Evolutionary conservation across 2,797 vertebrate genomes (phyloP).

Genomic region (Argyrosomus regius): DNA sequence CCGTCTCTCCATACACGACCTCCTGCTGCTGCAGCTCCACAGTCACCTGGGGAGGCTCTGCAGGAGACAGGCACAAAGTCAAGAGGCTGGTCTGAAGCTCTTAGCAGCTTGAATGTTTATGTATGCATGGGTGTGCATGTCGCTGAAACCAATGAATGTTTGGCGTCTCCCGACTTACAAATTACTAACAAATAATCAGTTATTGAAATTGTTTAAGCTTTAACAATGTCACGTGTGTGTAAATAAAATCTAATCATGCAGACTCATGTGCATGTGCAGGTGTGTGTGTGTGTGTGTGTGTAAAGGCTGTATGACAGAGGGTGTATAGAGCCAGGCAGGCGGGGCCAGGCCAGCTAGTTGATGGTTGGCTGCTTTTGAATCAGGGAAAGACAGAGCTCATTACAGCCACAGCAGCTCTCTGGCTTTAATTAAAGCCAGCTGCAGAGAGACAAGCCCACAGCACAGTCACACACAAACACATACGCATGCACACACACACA

Average conservation of each 20-base stretch:
- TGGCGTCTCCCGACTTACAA: neutral
- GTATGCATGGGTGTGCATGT: neutral
- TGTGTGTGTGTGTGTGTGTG: conserved; percentile 31
- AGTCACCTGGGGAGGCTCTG: conserved; percentile 96
- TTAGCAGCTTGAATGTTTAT: neutral
- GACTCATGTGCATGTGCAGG: neutral
- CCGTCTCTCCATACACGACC: conserved; percentile 89
- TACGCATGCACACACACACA: conserved; percentile 44
- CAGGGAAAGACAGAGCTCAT: conserved; percentile 79
- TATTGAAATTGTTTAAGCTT: conserved; percentile 5
- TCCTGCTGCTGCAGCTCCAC: conserved; percentile 93
- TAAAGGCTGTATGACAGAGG: conserved; percentile 19
- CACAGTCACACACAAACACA: conserved; percentile 55
- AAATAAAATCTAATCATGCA: too few relatives aligned
- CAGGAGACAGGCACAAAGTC: conserved; percentile 6
- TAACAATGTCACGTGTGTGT: conserved; percentile 20
- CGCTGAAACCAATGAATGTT: conserved; percentile 1
- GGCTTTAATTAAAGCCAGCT: conserved; percentile 87
- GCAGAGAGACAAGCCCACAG: conserved; percentile 78
- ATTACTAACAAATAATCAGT: neutral
- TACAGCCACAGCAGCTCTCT: conserved; percentile 79
- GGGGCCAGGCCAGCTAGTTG: conserved; percentile 76
- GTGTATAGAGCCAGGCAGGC: conserved; percentile 52
- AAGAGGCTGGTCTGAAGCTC: neutral
- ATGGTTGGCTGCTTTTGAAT: conserved; percentile 89